These are phyloP conservation scores for Cichlasoma orientale DNA, from an alignment of 2,797 vertebrate genomes.

Conservation along the genomic window DNA sequence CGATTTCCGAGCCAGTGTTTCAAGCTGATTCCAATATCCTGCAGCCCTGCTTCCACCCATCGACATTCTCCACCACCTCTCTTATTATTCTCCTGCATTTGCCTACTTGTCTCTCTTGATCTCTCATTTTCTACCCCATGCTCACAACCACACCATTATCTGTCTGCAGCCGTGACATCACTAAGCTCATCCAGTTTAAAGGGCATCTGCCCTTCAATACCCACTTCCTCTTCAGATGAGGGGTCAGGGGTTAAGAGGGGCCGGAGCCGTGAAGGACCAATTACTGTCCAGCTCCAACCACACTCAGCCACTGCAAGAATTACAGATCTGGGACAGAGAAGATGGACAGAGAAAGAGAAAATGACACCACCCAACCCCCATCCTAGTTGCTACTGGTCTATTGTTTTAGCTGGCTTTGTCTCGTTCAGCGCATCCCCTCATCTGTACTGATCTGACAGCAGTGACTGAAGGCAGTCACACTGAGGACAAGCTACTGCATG, in stretches of 20 bases:
- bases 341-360: conserved; percentile 56
- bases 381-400: conserved; percentile 39
- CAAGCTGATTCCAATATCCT: conserved; percentile 2
- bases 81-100: conserved; percentile 23
- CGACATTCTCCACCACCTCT: conserved; percentile 13
- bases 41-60: background rate
- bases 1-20: conserved; percentile 33
- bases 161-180: conserved; percentile 56
- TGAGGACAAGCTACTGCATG: conserved; percentile 18
- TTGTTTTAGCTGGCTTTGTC: conserved; percentile 70
- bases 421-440: conserved; percentile 57
- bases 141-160: conserved; percentile 37
- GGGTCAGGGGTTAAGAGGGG: conserved; percentile 73
- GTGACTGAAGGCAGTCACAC: conserved; percentile 33
- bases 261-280: conserved; percentile 72
- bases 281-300: conserved; percentile 66
- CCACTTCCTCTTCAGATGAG: conserved; percentile 64
- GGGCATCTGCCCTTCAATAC: conserved; percentile 49
- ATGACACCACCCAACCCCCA: conserved; percentile 67
- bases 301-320: conserved; percentile 37
- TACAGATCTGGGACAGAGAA: conserved; percentile 49
- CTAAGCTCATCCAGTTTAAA: conserved; percentile 53
- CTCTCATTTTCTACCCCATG: conserved; percentile 24
- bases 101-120: conserved; percentile 32
- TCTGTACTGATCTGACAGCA: conserved; percentile 56